Evolutionary conservation across 2,888 invertebrate species (phyloP).

Genomic region (Phania funesta): DNA sequence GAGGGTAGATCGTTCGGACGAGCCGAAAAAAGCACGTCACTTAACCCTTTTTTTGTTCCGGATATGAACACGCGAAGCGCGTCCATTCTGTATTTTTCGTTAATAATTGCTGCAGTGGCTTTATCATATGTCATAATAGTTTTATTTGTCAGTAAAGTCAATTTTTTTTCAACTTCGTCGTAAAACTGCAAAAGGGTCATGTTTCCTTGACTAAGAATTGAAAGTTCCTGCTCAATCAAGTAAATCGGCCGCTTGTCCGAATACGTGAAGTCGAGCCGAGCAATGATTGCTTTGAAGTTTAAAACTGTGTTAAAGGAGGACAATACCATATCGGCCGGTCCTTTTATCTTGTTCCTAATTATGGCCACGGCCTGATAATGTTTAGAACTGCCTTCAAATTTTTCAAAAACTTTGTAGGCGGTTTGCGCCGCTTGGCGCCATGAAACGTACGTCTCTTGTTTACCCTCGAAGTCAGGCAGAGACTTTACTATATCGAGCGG

Average conservation of each 20-base stretch:
- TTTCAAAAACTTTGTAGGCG: slow-evolving; percentile 19
- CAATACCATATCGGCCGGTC: slow-evolving; percentile 44
- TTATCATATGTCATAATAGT: slow-evolving; percentile 46
- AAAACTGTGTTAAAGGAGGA: slow-evolving; percentile 57
- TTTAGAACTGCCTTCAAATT: slow-evolving; percentile 29
- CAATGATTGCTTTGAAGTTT: slow-evolving; percentile 52
- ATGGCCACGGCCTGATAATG: slow-evolving; percentile 51
- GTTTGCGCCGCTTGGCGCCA: too few species aligned
- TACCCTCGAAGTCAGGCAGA: too few species aligned
- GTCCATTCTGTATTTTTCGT: slow-evolving; percentile 56
- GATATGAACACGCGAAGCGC: slow-evolving; percentile 53
- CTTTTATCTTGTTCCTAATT: slow-evolving; percentile 45
- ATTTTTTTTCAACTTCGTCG: slow-evolving; percentile 55
- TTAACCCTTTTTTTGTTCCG: slow-evolving; percentile 43
- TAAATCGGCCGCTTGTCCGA: slow-evolving; percentile 56
- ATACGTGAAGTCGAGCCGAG: slow-evolving; percentile 57
- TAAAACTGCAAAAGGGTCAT: slow-evolving; percentile 48
- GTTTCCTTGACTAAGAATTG: slow-evolving; percentile 56
- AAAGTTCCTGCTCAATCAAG: slow-evolving; percentile 60
- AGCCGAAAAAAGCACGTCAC: slow-evolving; percentile 56
- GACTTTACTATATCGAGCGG: too few species aligned
- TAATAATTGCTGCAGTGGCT: slow-evolving; percentile 30
- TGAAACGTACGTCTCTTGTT: too few species aligned
- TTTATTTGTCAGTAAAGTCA: slow-evolving; percentile 52
- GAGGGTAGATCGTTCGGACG: slow-evolving; percentile 43